These are phyloP conservation scores for Gasteruption jaculator DNA, from an alignment of 2,888 invertebrate species.

Conservation along the genomic window DNA sequence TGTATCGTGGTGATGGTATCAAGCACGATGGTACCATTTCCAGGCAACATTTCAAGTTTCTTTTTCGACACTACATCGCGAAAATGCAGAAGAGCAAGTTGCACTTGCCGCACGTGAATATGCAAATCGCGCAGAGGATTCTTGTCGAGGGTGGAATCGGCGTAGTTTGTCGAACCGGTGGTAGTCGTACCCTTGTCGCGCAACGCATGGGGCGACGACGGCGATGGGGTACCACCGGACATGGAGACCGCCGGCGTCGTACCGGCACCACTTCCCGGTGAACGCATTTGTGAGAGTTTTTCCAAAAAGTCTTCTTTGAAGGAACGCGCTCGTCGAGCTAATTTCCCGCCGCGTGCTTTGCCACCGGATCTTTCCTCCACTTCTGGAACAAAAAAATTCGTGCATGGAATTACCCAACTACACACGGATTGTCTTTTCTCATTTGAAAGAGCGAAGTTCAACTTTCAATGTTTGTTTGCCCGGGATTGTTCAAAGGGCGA, in stretches of 20 bases:
- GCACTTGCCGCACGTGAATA: constrained; percentile 70
- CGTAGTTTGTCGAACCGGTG: constrained; percentile 34
- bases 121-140: constrained; percentile 69
- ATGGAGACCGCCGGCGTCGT: constrained; percentile 55
- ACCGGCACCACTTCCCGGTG: constrained; percentile 57
- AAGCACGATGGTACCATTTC: constrained; percentile 88
- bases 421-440: too few species aligned
- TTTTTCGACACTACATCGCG: constrained; percentile 89
- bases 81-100: constrained; percentile 80
- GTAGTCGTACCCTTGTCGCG: constrained; percentile 49
- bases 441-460: too few species aligned
- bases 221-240: too few species aligned
- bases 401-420: too few species aligned
- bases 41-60: constrained; percentile 89
- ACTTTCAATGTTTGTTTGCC: too few species aligned
- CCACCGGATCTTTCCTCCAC: constrained; percentile 60
- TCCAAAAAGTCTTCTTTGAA: constrained; percentile 92
- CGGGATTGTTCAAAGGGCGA: too few species aligned
- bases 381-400: constrained; percentile 34
- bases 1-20: constrained; percentile 89
- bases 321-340: constrained; percentile 82
- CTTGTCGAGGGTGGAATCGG: constrained; percentile 57
- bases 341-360: constrained; percentile 78
- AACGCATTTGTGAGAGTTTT: constrained; percentile 85
- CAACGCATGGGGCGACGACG: constrained; percentile 51